A percentile compares a stretch with the other conserved stretches of the same genome.
Conservation (phyloP, 2,113 vertebrate species). For the Daboia siamensis region DNA sequence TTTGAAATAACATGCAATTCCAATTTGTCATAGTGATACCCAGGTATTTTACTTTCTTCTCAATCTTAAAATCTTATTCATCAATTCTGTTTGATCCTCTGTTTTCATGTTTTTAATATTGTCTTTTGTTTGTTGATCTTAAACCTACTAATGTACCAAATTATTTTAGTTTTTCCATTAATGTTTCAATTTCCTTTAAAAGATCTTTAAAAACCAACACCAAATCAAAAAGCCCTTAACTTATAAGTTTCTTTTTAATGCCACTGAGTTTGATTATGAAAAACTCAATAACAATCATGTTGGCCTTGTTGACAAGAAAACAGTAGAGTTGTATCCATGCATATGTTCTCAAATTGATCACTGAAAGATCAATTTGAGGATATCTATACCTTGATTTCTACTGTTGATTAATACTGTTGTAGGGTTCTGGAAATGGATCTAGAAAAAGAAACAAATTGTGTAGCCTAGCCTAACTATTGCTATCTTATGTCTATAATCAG, state of each 20-base stretch:
- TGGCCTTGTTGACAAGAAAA: neutral
- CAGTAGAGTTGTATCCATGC: neutral
- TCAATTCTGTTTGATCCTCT: too few species aligned
- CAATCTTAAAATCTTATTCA: too few species aligned
- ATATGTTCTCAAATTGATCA: neutral
- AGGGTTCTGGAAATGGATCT: too few species aligned
- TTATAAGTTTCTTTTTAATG: neutral
- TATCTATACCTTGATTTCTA: neutral
- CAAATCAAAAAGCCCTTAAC: neutral
- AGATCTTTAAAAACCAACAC: neutral
- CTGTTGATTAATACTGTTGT: neutral
- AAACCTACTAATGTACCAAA: neutral
- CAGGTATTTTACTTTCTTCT: too few species aligned
- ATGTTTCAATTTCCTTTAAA: neutral
- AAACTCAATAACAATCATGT: neutral
- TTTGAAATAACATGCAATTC: too few species aligned
- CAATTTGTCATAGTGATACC: too few species aligned
- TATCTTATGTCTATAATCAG: too few species aligned
- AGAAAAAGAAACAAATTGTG: too few species aligned
- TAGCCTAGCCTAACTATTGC: too few species aligned
- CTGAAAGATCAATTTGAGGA: neutral
- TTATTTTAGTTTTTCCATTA: neutral
- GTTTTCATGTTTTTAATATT: too few species aligned
- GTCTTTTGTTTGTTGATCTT: too few species aligned
- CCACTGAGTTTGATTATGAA: neutral